These are phyloP conservation scores for Eptatretus atami DNA, from an alignment of 2,797 vertebrate species.

Conservation along the genomic window DNA sequence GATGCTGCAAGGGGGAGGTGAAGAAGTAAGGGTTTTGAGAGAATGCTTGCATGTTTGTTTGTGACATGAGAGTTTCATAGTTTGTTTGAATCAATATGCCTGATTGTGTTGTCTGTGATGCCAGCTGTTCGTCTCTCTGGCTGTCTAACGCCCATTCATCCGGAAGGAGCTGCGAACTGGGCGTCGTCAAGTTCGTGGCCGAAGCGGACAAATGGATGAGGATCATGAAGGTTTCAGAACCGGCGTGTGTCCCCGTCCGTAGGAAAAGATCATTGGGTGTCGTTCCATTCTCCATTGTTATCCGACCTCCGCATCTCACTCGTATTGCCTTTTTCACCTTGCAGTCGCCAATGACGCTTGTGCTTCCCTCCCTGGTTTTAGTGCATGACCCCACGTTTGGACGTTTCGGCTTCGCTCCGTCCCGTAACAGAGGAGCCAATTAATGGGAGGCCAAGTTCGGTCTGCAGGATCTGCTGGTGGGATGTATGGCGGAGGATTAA, in stretches of 20 bases:
- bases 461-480: too few relatives aligned
- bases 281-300: conserved; percentile 7
- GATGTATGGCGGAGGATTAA: too few relatives aligned
- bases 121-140: conserved; percentile 97
- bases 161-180: conserved; percentile 76
- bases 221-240: conserved; percentile 86
- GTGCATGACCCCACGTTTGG: too few relatives aligned
- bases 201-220: conserved; percentile 92
- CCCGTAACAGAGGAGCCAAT: too few relatives aligned
- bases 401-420: too few relatives aligned
- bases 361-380: too few relatives aligned
- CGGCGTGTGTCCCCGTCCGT: conserved; percentile 84
- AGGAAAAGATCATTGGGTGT: conserved; percentile 22
- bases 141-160: conserved; percentile 89
- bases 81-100: too few relatives aligned
- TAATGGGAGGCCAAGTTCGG: too few relatives aligned
- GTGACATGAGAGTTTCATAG: too few relatives aligned
- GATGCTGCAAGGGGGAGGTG: too few relatives aligned
- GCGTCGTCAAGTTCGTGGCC: conserved; percentile 73
- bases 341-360: neutral
- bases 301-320: neutral
- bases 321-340: neutral
- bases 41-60: too few relatives aligned
- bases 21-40: too few relatives aligned
- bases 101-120: neutral